A percentile compares a stretch with the other conserved stretches of the same genome.
These are phyloP conservation scores for Boleophthalmus pectinirostris DNA, from an alignment of 2,113 vertebrate genomes.

Conservation along the genomic window DNA sequence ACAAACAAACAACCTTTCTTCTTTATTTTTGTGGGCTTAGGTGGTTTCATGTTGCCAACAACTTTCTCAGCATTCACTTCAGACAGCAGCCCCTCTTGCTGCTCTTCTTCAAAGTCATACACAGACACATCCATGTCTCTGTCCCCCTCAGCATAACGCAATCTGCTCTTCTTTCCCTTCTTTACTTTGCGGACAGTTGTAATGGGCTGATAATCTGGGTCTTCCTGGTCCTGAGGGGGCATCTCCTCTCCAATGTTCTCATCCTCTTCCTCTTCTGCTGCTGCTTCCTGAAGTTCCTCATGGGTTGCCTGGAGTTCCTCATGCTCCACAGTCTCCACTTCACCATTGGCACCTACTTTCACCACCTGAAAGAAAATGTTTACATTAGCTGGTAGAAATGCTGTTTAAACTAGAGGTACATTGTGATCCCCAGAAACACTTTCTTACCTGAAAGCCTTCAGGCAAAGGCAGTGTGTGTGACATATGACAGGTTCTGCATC, in stretches of 20 bases:
- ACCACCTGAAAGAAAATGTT: constrained; percentile 80
- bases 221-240: constrained; percentile 80
- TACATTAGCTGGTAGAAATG: background rate
- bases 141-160: constrained; percentile 94
- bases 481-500: constrained; percentile 97
- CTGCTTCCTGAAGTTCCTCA: constrained; percentile 59
- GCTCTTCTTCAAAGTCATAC: constrained; percentile 98
- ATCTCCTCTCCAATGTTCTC: constrained; percentile 53
- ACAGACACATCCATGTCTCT: constrained; percentile 98
- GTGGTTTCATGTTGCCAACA: constrained; percentile 98
- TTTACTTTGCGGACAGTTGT: constrained; percentile 48
- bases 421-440: background rate
- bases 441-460: constrained; percentile 90
- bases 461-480: constrained; percentile 96
- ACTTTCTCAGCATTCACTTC: constrained; percentile 99
- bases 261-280: constrained; percentile 77
- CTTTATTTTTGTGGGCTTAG: constrained; percentile 99
- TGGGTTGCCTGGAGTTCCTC: constrained; percentile 77
- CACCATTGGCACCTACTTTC: constrained; percentile 97
- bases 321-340: constrained; percentile 97
- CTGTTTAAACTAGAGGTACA: background rate
- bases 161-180: constrained; percentile 88
- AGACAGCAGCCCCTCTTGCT: constrained; percentile 95
- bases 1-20: constrained; percentile 86
- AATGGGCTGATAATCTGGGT: constrained; percentile 93